These are phyloP conservation scores for Cheilosia vulpina DNA, from an alignment of 2,888 invertebrate genomes.

Conservation along the genomic window DNA sequence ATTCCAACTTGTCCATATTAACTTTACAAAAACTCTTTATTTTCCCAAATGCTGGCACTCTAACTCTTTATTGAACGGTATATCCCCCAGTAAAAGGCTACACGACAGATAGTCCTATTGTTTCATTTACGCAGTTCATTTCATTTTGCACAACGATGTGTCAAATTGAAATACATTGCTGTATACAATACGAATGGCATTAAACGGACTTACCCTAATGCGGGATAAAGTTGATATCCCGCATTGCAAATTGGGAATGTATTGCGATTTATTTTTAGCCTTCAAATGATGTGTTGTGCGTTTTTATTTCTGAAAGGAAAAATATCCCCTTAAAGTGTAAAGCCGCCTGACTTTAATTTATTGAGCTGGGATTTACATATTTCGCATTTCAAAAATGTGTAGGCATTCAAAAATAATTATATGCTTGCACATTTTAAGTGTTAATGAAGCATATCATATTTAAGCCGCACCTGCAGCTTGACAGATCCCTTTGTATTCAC, in stretches of 20 bases:
- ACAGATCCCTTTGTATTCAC: not conserved
- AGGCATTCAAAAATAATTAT: not conserved
- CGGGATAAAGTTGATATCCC: not conserved
- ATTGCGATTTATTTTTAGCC: conserved; percentile 12
- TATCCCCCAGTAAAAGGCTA: too few species aligned
- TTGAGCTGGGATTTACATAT: not conserved
- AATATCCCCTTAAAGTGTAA: not conserved
- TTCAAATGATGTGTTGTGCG: not conserved
- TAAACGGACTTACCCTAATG: conserved; percentile 24
- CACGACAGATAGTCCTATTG: too few species aligned
- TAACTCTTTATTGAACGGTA: too few species aligned
- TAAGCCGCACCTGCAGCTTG: conserved; percentile 1
- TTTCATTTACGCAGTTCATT: not conserved
- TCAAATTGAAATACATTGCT: conserved; percentile 4
- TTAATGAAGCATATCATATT: not conserved
- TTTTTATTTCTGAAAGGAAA: not conserved
- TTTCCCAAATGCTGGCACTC: too few species aligned
- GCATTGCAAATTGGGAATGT: not conserved
- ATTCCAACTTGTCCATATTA: too few species aligned
- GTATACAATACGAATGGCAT: not conserved
- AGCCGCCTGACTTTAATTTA: not conserved
- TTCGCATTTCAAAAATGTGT: not conserved
- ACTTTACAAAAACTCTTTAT: too few species aligned
- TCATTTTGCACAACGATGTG: conserved; percentile 6
- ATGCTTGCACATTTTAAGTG: not conserved